Evolutionary conservation across 2,797 vertebrate species (phyloP).

Genomic region (Spinus olivaceus): DNA sequence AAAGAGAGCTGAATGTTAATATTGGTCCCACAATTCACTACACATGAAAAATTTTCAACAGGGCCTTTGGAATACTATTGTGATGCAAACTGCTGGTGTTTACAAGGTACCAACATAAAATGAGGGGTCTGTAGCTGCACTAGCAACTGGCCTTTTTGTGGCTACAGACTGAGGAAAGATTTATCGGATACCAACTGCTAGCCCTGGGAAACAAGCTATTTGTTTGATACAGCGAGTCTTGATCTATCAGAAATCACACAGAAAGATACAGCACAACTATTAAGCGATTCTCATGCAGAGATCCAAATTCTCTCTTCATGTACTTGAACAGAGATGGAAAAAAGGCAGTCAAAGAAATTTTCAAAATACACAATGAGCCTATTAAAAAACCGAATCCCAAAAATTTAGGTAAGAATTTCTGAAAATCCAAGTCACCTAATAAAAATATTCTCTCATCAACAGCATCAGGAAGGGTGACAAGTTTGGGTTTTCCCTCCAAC

Average conservation of each 20-base stretch:
- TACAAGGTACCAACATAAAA: not conserved
- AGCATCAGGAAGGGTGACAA: not conserved
- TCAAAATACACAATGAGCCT: not conserved
- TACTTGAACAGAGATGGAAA: not conserved
- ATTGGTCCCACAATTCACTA: not conserved
- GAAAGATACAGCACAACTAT: not conserved
- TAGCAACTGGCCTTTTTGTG: not conserved
- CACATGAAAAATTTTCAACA: not conserved
- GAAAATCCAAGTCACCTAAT: not conserved
- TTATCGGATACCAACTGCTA: not conserved
- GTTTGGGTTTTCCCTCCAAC: not conserved
- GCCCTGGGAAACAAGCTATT: not conserved
- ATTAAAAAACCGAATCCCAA: not conserved
- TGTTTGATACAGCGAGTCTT: not conserved
- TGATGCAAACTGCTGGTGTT: not conserved
- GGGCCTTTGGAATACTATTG: not conserved
- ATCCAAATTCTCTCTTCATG: not conserved
- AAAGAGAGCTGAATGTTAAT: constrained; percentile 25
- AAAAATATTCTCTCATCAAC: not conserved
- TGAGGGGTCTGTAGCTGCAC: not conserved
- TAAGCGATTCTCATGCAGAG: not conserved
- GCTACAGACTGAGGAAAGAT: not conserved
- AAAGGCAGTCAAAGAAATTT: not conserved
- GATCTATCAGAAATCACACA: not conserved
- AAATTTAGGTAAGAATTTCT: not conserved